Evolutionary conservation across 2,888 invertebrate genomes (phyloP), one percentile per base, ranked within the genome.

Genomic region (Ptychoptera contaminata): DNA sequence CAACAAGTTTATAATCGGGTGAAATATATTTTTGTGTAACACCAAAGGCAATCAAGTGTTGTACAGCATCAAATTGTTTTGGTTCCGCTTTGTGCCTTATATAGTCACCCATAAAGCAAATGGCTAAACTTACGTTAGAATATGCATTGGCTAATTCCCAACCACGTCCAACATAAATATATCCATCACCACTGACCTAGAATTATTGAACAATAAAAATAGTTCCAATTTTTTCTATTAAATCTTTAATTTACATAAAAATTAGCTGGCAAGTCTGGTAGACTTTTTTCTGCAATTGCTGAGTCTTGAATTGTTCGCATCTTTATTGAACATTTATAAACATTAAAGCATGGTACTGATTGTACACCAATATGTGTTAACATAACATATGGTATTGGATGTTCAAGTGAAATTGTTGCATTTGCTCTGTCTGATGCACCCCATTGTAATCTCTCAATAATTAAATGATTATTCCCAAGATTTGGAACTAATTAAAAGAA

Each of bases 171-270:
- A 67, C 67, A 53, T 71, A 73, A 31, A 72, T 58, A 48, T 65
- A 65, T 8, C 71, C 74, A 58, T 75, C 74, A 32, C 69, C 68
- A 7, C 73, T 74, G 43, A 76, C 65, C 51, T 73, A 51, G 48
- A 70, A 72, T 51, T 61, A 66, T 51, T 63, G 64, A 8, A 60
- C 35, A 16, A 23, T 23, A 37, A 15, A 60, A 14, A 14, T 15
- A 42, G 5, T n/a, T 32, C 14, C 11, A 30, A 10, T 29, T 40
- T 40, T 11, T 9, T 11, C 2, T 7, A 37, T 12, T 14, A 14
- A 14, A 8, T 12, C 29, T 9, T 37, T 37, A 7, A n/a, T 62
- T 61, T 50, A 65, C 65, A 49, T 64, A 65, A 49, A 65, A 65
- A 48, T 65, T 65, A 1, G 61, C 53, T 36, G 55, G 62, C 44